Evolutionary conservation across 2,797 vertebrate species (phyloP).

Genomic region (Melopsittacus undulatus): DNA sequence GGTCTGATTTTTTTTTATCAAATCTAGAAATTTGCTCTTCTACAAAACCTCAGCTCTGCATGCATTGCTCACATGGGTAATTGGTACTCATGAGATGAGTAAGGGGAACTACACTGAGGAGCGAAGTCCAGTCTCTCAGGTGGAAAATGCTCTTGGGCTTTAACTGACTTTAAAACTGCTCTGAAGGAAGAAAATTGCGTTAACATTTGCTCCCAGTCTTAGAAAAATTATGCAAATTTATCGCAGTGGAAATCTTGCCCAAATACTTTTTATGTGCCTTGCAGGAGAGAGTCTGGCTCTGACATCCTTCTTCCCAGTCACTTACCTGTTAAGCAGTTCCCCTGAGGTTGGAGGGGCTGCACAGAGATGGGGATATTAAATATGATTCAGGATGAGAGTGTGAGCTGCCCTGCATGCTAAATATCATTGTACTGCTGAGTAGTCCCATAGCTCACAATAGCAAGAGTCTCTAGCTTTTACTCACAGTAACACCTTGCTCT

Average conservation of each 20-base stretch:
- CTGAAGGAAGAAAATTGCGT: background rate
- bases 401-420: background rate
- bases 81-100: background rate
- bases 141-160: background rate
- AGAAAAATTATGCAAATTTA: background rate
- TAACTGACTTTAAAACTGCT: background rate
- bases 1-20: conserved; percentile 1
- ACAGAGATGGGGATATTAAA: background rate
- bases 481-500: background rate
- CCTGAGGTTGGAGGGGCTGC: background rate
- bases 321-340: background rate
- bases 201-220: background rate
- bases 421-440: background rate
- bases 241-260: background rate
- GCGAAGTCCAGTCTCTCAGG: background rate
- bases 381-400: background rate
- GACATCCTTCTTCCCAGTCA: background rate
- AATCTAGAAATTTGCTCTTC: background rate
- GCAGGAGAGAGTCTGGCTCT: background rate
- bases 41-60: background rate
- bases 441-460: background rate
- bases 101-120: background rate
- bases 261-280: background rate
- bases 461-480: background rate
- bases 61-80: background rate